A percentile compares a stretch with the other conserved stretches of the same genome.
Conservation (phyloP, 2,113 vertebrate genomes). For the Heteronetta atricapilla region DNA sequence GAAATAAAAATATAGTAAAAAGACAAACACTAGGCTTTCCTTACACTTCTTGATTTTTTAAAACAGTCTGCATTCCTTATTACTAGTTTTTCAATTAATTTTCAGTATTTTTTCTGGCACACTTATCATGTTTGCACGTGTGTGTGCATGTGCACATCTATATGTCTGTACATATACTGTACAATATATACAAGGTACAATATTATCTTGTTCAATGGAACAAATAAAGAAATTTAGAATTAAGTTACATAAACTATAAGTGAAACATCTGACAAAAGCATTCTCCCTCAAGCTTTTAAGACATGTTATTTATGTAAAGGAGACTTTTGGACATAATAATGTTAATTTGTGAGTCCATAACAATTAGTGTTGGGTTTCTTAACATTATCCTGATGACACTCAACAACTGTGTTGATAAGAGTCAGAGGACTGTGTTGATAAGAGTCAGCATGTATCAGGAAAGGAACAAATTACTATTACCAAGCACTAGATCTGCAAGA, state of each 20-base stretch:
- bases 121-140: not conserved
- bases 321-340: not conserved
- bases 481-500: not conserved
- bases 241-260: not conserved
- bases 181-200: not conserved
- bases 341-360: not conserved
- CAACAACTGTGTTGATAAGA: not conserved
- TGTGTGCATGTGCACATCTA: not conserved
- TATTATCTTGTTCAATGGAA: not conserved
- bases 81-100: not conserved
- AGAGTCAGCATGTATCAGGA: not conserved
- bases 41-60: not conserved
- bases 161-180: not conserved
- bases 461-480: not conserved
- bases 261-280: not conserved
- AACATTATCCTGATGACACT: not conserved
- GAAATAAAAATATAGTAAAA: not conserved
- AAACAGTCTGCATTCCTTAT: not conserved
- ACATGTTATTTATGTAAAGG: not conserved
- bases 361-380: not conserved
- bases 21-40: not conserved
- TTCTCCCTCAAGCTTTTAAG: not conserved
- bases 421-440: not conserved
- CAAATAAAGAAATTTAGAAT: not conserved
- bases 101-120: not conserved